Conservation (phyloP, 2,888 invertebrate species). For the Blastobasis lacticolella region DNA sequence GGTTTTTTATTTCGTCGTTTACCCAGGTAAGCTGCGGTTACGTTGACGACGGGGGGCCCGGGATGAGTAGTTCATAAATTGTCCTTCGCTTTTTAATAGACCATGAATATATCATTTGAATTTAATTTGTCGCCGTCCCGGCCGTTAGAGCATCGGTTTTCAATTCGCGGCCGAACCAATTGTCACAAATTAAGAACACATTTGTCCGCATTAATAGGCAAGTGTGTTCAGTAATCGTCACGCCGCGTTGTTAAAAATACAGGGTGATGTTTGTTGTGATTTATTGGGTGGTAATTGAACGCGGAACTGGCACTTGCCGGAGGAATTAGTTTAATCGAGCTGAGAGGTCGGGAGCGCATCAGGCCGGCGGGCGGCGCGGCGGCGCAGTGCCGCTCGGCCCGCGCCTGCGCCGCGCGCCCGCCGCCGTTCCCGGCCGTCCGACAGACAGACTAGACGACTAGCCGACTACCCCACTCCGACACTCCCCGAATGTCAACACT, state of each 20-base stretch:
- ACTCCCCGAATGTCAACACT: no score
- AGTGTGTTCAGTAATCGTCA: conserved; percentile 40
- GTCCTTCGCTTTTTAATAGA: conserved; percentile 24
- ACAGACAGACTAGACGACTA: no score
- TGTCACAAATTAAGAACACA: conserved; percentile 58
- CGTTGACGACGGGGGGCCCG: no score
- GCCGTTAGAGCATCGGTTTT: conserved; percentile 11
- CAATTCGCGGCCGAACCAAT: conserved; percentile 44
- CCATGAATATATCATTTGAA: conserved; percentile 11
- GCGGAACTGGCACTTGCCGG: conserved; percentile 21
- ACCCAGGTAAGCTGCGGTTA: conserved; percentile 1
- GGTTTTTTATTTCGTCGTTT: background rate
- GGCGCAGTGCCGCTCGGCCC: conserved; percentile 39
- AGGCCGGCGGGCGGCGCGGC: conserved; percentile 20
- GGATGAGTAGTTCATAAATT: conserved; percentile 4
- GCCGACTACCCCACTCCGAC: no score
- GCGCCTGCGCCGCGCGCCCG: conserved; percentile 32
- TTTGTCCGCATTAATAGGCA: conserved; percentile 49
- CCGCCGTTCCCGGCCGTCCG: background rate
- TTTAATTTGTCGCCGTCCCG: conserved; percentile 7
- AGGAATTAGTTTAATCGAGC: conserved; percentile 27
- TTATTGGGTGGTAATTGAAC: conserved; percentile 14
- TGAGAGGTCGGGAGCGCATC: conserved; percentile 5
- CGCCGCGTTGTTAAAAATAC: conserved; percentile 16
- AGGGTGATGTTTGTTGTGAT: conserved; percentile 20